Evolutionary conservation across 2,113 vertebrate genomes (phyloP).

Genomic region (Microtus oregoni): DNA sequence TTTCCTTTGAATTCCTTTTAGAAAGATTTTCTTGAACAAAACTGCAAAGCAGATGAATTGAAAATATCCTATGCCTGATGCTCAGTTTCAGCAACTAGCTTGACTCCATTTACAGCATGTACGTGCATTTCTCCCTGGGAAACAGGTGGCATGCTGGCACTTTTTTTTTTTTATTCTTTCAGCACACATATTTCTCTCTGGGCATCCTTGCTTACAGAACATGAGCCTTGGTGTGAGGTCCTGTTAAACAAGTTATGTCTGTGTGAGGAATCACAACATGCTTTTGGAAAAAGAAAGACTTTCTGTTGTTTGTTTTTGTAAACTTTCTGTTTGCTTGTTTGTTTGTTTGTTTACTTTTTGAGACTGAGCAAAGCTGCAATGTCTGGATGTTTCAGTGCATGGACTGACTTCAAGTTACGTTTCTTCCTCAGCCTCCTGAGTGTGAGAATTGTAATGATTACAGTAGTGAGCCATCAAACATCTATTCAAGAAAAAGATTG

Average conservation of each 20-base stretch:
- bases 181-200: background rate
- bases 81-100: background rate
- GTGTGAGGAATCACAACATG: background rate
- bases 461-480: too few species aligned
- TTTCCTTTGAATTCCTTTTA: background rate
- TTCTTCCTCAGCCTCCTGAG: background rate
- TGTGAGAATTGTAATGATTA: background rate
- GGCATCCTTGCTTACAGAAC: background rate
- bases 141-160: rapidly evolving
- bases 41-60: background rate
- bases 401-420: background rate
- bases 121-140: rapidly evolving
- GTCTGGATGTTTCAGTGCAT: background rate
- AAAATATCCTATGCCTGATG: background rate
- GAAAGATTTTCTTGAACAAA: background rate
- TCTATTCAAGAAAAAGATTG: background rate
- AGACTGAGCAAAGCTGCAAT: background rate
- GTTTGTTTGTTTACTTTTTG: background rate
- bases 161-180: background rate
- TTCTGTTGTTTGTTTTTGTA: background rate
- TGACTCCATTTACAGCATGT: background rate
- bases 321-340: background rate
- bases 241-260: background rate
- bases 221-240: background rate
- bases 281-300: background rate